These are phyloP conservation scores for Montipora efflorescens DNA, from an alignment of 64 coral and sea anemone species.

Conservation along the genomic window DNA sequence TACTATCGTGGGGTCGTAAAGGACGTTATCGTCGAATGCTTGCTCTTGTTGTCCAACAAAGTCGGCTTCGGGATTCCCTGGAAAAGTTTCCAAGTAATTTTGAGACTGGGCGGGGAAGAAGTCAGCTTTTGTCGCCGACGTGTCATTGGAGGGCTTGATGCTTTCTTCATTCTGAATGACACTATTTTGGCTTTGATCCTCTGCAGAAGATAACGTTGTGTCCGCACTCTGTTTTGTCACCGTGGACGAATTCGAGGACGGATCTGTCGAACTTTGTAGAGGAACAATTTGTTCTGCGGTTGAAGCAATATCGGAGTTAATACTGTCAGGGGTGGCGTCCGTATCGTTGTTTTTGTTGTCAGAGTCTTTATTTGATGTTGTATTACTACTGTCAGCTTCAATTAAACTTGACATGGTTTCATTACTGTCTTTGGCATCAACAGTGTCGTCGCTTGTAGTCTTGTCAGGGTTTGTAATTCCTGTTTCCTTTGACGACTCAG, in stretches of 20 bases:
- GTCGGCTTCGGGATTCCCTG: background rate
- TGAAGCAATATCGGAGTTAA: constrained; percentile 36
- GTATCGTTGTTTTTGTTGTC: background rate
- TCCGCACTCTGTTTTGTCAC: constrained; percentile 34
- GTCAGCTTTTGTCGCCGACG: constrained; percentile 14
- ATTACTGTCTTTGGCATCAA: constrained; percentile 14
- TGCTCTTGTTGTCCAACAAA: constrained; percentile 1
- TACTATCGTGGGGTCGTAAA: constrained; percentile 94
- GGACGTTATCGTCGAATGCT: constrained; percentile 62
- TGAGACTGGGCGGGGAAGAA: background rate
- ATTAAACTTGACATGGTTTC: background rate
- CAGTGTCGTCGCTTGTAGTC: background rate
- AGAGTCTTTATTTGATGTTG: background rate
- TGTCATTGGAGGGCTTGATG: constrained; percentile 12
- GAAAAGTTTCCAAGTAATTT: constrained; percentile 35
- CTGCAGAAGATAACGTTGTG: constrained; percentile 30
- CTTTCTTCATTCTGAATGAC: constrained; percentile 29
- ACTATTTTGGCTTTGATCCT: constrained; percentile 54
- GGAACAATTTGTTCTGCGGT: constrained; percentile 50
- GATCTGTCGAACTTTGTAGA: constrained; percentile 35
- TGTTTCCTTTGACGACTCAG: constrained; percentile 28
- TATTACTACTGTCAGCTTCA: background rate
- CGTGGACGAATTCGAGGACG: background rate
- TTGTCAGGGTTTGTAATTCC: constrained; percentile 11
- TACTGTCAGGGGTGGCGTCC: background rate